Evolutionary conservation across 2,888 invertebrate species (phyloP).

Genomic region (Philaethria dido): DNA sequence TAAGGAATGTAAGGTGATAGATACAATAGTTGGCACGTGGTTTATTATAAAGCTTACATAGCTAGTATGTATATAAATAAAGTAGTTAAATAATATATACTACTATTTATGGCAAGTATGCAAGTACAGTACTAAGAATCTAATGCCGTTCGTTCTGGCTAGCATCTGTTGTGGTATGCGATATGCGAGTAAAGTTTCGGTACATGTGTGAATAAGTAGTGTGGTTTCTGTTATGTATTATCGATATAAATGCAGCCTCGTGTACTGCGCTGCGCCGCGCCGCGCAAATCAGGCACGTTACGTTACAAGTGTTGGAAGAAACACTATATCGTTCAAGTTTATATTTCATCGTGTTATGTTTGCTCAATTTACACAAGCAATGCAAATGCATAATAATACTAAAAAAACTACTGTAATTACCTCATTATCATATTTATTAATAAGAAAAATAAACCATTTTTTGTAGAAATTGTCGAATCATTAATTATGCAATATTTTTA

Average conservation of each 20-base stretch:
- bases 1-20: constrained; percentile 10
- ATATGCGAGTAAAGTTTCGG: not conserved
- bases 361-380: not conserved
- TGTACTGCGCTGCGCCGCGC: not conserved
- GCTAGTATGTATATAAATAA: not conserved
- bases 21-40: constrained; percentile 2
- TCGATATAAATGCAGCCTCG: constrained; percentile 17
- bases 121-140: not conserved
- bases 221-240: constrained; percentile 20
- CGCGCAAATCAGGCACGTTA: constrained; percentile 5
- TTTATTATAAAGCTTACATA: not conserved
- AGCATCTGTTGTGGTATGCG: constrained; percentile 17
- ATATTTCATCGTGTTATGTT: not conserved
- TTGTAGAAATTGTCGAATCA: too few species aligned
- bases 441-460: too few species aligned
- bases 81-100: constrained; percentile 1
- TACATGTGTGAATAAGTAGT: constrained; percentile 11
- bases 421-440: too few species aligned
- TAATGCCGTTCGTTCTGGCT: constrained; percentile 1
- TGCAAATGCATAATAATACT: not conserved
- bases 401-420: not conserved
- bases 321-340: constrained; percentile 20
- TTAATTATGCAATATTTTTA: too few species aligned
- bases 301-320: constrained; percentile 7
- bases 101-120: constrained; percentile 9